Conservation (phyloP, 2,888 invertebrate species). For the Meta bourneti region DNA sequence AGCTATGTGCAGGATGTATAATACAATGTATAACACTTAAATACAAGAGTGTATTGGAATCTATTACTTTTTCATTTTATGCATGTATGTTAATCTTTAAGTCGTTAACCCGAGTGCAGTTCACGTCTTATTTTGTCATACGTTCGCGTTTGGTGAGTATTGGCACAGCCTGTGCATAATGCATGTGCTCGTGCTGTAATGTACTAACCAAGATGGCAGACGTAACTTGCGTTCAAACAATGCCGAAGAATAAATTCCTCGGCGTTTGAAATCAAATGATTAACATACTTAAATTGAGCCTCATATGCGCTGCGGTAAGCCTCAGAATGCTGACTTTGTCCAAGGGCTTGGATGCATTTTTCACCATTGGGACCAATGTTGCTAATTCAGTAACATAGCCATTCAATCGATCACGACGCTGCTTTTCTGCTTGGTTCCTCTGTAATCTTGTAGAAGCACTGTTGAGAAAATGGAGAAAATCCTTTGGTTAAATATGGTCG, state of each 20-base stretch:
- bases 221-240: neutral
- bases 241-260: neutral
- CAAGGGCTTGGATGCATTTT: conserved; percentile 89
- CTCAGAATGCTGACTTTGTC: conserved; percentile 95
- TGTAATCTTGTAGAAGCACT: conserved; percentile 81
- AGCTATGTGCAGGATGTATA: no score
- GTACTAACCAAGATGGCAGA: no score
- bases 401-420: conserved; percentile 93
- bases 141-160: no score
- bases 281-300: conserved; percentile 86
- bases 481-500: neutral
- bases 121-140: no score
- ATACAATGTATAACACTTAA: no score
- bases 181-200: no score
- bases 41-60: no score
- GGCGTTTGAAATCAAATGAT: neutral
- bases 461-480: neutral
- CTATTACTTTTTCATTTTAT: no score
- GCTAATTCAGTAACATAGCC: conserved; percentile 90
- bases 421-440: conserved; percentile 94
- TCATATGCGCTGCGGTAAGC: conserved; percentile 91
- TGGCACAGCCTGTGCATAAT: no score
- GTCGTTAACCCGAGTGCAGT: no score
- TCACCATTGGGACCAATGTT: conserved; percentile 89
- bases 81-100: no score